phyloP scores from a whole-genome alignment of 2,888 invertebrate species.

The Eilema caniola region DNA sequence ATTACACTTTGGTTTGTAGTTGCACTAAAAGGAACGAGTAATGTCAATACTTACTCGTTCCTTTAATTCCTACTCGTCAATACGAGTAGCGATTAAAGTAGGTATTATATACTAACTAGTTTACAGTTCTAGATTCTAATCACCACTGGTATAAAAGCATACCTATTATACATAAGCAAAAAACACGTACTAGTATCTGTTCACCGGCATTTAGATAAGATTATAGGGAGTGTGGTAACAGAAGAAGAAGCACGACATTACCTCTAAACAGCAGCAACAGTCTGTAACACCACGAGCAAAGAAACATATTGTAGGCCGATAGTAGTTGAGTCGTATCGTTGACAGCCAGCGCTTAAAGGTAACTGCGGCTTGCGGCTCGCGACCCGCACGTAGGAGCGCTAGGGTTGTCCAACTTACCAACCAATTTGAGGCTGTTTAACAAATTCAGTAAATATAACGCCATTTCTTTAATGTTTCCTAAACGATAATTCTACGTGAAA shows the following conservation, averaged over 20 bases:
- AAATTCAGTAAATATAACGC: neutral
- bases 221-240: neutral
- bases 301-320: conserved; percentile 53
- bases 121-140: neutral
- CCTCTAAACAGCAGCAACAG: conserved; percentile 57
- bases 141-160: neutral
- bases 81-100: neutral
- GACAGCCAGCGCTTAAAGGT: conserved; percentile 34
- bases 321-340: conserved; percentile 28
- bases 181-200: neutral
- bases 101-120: neutral
- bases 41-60: too few relatives aligned
- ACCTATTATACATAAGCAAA: neutral
- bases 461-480: too few relatives aligned
- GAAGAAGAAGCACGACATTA: conserved; percentile 33
- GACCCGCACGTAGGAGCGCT: neutral
- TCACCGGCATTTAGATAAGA: neutral
- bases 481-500: too few relatives aligned
- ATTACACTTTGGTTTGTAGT: neutral
- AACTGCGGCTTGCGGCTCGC: conserved; percentile 13
- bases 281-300: conserved; percentile 59
- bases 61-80: too few relatives aligned
- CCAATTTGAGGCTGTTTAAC: too few relatives aligned
- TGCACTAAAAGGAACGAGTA: neutral
- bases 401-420: conserved; percentile 8